These are phyloP conservation scores for Thomomys bottae DNA, from an alignment of 2,113 vertebrate species.

Conservation along the genomic window DNA sequence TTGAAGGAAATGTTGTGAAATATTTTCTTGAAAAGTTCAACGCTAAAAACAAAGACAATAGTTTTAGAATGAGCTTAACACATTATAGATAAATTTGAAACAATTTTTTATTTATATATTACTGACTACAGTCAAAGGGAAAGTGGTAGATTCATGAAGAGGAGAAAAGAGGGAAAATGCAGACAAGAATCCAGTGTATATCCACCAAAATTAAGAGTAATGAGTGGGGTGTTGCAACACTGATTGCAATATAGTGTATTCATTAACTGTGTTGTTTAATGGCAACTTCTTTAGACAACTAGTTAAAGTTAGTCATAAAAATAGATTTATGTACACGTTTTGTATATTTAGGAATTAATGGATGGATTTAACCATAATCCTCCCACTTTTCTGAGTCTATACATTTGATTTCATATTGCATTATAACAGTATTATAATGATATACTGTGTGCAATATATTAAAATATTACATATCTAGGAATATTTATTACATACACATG, in stretches of 20 bases:
- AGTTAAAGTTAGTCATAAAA: too few relatives aligned
- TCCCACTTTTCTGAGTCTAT: background rate
- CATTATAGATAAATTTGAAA: background rate
- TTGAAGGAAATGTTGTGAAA: background rate
- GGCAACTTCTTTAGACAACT: too few relatives aligned
- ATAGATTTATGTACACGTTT: background rate
- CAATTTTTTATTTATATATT: too few relatives aligned
- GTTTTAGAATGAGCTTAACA: background rate
- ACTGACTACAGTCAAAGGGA: too few relatives aligned
- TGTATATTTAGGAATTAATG: background rate
- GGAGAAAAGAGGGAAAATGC: too few relatives aligned
- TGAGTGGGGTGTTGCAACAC: too few relatives aligned
- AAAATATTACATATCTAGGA: background rate
- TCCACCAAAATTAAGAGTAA: too few relatives aligned
- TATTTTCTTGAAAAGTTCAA: conserved; percentile 30
- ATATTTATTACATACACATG: background rate
- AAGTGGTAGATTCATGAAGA: too few relatives aligned
- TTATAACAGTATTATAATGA: background rate
- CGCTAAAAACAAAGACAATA: background rate
- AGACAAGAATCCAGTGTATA: too few relatives aligned
- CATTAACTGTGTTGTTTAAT: too few relatives aligned
- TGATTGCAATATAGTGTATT: too few relatives aligned
- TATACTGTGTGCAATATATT: background rate
- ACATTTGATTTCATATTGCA: background rate
- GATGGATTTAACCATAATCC: background rate